Evolutionary conservation across 2,888 invertebrate species (phyloP).

Genomic region (Drosophila leonis): DNA sequence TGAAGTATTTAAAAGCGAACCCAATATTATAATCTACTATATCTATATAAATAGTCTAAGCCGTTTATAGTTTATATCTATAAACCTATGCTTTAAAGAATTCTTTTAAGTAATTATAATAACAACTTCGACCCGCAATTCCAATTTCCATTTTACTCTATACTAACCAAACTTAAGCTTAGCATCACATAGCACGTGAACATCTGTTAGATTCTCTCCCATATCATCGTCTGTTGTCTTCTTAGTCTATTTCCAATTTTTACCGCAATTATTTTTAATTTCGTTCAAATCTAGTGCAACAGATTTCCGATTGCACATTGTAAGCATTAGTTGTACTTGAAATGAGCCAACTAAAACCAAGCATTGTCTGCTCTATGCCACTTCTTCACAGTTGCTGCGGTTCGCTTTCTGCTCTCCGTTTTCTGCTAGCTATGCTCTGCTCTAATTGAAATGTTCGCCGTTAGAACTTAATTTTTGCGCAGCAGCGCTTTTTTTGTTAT

Average conservation of each 20-base stretch:
- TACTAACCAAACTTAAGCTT: not conserved
- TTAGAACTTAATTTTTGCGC: conserved; percentile 63
- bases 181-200: not conserved
- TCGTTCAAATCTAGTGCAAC: not conserved
- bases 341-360: conserved; percentile 35
- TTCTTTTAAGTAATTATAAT: not conserved
- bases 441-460: conserved; percentile 68
- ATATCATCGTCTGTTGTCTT: not conserved
- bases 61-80: too few relatives aligned
- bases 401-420: conserved; percentile 9
- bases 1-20: too few relatives aligned
- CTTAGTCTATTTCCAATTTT: not conserved
- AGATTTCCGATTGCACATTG: conserved; percentile 31
- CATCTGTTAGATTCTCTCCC: not conserved
- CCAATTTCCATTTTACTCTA: not conserved
- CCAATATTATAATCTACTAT: too few relatives aligned
- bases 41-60: too few relatives aligned
- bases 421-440: conserved; percentile 10
- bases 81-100: not conserved
- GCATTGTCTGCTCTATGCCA: conserved; percentile 34
- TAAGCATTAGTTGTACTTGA: conserved; percentile 47
- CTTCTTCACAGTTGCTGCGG: conserved; percentile 23
- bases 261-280: conserved; percentile 17
- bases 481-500: conserved; percentile 56
- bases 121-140: too few relatives aligned